These are phyloP conservation scores for Mormyrus iriodes DNA, from an alignment of 2,113 vertebrate genomes.

Conservation along the genomic window DNA sequence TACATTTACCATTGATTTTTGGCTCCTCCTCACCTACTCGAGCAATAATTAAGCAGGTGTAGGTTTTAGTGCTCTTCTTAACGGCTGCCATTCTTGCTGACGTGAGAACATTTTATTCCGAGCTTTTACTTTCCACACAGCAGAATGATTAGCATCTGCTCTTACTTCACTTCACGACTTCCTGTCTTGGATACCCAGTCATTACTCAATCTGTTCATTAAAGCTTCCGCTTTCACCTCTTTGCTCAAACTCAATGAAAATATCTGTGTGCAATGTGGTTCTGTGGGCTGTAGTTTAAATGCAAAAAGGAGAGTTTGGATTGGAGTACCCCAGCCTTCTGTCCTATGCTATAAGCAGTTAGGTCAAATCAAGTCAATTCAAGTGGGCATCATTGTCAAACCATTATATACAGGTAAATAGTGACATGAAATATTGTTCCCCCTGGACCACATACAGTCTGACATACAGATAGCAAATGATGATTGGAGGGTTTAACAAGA, in stretches of 20 bases:
- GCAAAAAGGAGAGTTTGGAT: background rate
- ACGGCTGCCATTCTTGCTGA: background rate
- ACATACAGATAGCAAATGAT: background rate
- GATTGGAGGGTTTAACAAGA: background rate
- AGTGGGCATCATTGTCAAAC: background rate
- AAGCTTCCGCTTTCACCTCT: background rate
- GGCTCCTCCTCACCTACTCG: constrained; percentile 36
- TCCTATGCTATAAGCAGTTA: background rate
- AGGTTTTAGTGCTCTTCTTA: background rate
- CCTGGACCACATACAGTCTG: background rate
- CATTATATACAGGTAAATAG: background rate
- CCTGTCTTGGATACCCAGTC: background rate
- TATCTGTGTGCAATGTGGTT: background rate
- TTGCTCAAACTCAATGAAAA: background rate
- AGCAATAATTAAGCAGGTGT: constrained; percentile 32
- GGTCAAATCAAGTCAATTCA: background rate
- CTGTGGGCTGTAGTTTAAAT: background rate
- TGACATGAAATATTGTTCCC: background rate
- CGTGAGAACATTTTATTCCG: background rate
- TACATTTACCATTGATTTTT: background rate
- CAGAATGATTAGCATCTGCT: background rate
- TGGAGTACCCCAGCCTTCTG: background rate
- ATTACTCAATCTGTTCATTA: background rate
- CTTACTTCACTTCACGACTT: background rate
- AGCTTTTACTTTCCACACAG: background rate